Evolutionary conservation across 2,797 vertebrate species (phyloP), one percentile per base, ranked within the genome.

Genomic region (Cyprinodon diabolis): DNA sequence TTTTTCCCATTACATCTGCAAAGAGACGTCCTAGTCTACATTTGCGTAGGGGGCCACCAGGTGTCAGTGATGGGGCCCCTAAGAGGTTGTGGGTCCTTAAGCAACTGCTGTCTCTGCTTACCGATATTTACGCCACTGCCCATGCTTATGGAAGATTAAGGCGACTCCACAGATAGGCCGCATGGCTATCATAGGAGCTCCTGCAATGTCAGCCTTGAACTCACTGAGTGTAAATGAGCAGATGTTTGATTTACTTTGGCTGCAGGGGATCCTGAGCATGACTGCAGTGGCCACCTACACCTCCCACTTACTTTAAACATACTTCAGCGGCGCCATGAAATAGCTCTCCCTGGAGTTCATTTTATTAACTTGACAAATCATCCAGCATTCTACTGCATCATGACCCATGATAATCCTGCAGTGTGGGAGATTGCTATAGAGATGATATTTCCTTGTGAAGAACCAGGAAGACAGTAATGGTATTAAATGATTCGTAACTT

Each of bases 321-420:
- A 89, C 81, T 87, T 77, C 81, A 86, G 66, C 67, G 76, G 78
- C 65, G 81, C 79, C 68, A 77, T 57, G 74, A 85, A 90, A 86
- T 79, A 78, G 78, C 76, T 86, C 81, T 88, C 88, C 86, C 84
- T 15, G 12, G 90, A 87, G 90, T 79, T 90, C 84, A 56, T 90
- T 93, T 90, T 90, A 93, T 88, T 89, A 91, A 87, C 90, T 84
- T 90, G 87, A 92, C 79, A 91, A 85, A 93, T 90, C 82, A 87
- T 76, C 84, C 17, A 13, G 69, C 73, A 23, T 86, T 89, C 78
- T 75, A 77, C 84, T 68, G 84, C 88, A 88, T 91, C 90, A 92
- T 87, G 88, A 83, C 85, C 83, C 75, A 73, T 89, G 81, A 86
- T 91, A 88, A 92, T 88, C 84, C 86, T 85, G 62, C 79, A 70